These are phyloP conservation scores for Sebastes melanostomus DNA, from an alignment of 2,797 vertebrate species.

Conservation along the genomic window DNA sequence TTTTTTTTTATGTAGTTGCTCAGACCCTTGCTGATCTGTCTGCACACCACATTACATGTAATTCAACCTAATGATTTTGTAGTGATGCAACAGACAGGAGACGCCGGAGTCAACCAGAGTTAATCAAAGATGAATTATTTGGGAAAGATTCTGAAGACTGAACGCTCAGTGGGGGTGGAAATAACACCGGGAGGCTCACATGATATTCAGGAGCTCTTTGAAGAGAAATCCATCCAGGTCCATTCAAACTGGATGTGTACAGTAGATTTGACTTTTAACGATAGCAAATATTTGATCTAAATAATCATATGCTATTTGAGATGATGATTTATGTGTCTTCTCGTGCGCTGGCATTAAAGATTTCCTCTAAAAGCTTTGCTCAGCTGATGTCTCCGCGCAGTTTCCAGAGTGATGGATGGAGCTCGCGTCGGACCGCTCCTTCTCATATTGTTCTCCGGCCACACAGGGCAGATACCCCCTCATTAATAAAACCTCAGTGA, in stretches of 20 bases:
- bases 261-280: background rate
- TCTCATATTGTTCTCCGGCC: conserved; percentile 69
- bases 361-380: conserved; percentile 46
- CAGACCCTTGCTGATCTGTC: background rate
- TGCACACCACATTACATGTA: background rate
- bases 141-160: background rate
- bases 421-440: conserved; percentile 41
- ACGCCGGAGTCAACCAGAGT: background rate
- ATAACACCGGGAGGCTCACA: background rate
- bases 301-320: conserved; percentile 25
- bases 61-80: background rate
- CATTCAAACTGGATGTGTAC: background rate
- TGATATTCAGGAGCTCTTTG: background rate
- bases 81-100: background rate
- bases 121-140: background rate
- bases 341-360: conserved; percentile 10
- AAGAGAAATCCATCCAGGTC: background rate
- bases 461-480: conserved; percentile 61
- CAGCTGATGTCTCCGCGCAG: background rate
- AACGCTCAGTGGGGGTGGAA: background rate
- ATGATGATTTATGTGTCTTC: conserved; percentile 22
- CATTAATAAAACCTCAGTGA: conserved; percentile 77
- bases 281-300: conserved; percentile 4
- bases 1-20: background rate
- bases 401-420: conserved; percentile 69